Base-by-base conservation (phyloP, 1,140 invertebrate genomes). In the Heliconius hermathena region DNA sequence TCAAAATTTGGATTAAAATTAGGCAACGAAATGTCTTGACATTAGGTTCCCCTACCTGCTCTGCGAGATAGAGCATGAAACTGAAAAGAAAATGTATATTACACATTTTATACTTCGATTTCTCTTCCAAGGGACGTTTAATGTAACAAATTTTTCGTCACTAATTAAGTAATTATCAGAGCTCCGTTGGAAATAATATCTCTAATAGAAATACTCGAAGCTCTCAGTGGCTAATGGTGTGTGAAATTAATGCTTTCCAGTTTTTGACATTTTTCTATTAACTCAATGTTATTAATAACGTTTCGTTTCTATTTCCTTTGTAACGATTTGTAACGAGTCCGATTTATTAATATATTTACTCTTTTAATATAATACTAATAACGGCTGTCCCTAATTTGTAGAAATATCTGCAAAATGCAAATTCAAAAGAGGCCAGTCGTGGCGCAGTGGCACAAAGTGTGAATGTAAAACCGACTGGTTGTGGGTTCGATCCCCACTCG, bases 261-360 rank as follows among this genome's bases (percentile, higher is more conserved):
- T 81, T 83, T 83, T 84, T 80, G 83, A 84, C 83, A 73, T 84
- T 81, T 81, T 80, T 79, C 83, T 81, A 83, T 84, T 84, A 84
- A 79, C 83, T 79, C 52, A 33, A 49, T 66, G 70, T 66, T 78
- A 81, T 84, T 84, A 84, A 82, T 80, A 84, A 81, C 73, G 16
- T 71, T n/a, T n/a, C 26, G 54, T 38, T n/a, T 29, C 60, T 66
- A 66, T 66, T 66, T 66, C 60, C 60, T 29, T 66, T 36, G 33
- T 36, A 36, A 36, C 33, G 60, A 60, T 22, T 46, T 60, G 54
- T 60, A 60, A 60, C 54, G 54, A 57, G n/a, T 57, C 16, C 60
- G 60, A 66, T 26, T 66, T n/a, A 13, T 29, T 66, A 16, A 16
- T 46, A 1, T 13, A 46, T 16, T 13, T 16, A 46, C 13, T 16